Base-by-base conservation (phyloP, 2,113 vertebrate species). In the Oenanthe melanoleuca region DNA sequence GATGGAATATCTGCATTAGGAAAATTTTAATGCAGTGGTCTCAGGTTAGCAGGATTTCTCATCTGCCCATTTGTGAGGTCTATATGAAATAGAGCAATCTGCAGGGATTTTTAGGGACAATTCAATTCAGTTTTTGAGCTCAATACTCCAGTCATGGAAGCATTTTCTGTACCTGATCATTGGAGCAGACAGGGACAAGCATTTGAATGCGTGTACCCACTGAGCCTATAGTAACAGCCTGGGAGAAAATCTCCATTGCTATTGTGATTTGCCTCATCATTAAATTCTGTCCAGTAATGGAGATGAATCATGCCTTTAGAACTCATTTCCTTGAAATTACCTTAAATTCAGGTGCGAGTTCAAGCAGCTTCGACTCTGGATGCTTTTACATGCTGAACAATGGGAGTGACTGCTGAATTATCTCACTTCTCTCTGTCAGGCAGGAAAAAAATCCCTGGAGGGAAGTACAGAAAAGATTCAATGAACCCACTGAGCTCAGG, bases 291-390 rank as follows among this genome's bases (percentile, higher is more conserved):
- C 53, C 42, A 34, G 18, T 49, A 59, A 73, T 50, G 28, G 84
- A 61, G 64, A 73, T 38, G 25, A 83, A 88, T 83, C 44, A 49
- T 5, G 17, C 50, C 55, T 90, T 86, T 59, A 70, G 75, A 91
- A 86, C 24, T 33, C 1, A 49, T 91, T 91, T 90, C 52, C 89
- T 92, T 63, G 52, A 93, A 86, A 88, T 65, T 72, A 80, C 40
- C 37, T 75, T 75, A 67, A 55, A 82, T 72, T 47, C 72, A 95
- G 64, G 40, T 40, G 25, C 22, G 44, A 55, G 55, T 70, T n/a
- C 15, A 52, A 80, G 64, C 37, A 57, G 34, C 44, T 53, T 82
- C 0, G 11, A 67, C 26, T 21, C 38, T 59, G 40, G 59, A 33
- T 42, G 15, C 23, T 67, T 50, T 71, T 66, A 77, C 31, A 18